Evolutionary conservation across 35 echinoderm and acorn worm species (phyloP).

Genomic region (Ophiothrix spiculata): DNA sequence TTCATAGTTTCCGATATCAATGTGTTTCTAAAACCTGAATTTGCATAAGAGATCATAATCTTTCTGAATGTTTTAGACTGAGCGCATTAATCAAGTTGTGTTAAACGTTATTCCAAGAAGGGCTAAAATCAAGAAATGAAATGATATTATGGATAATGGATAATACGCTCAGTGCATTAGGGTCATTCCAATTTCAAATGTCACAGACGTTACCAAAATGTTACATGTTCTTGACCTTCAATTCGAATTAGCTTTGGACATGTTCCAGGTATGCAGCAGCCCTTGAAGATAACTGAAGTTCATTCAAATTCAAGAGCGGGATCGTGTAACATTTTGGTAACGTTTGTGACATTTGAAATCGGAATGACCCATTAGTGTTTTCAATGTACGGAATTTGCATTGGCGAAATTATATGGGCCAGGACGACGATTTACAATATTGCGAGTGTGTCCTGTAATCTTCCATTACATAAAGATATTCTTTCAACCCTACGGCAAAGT

Average conservation of each 20-base stretch:
- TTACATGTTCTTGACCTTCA: too few species aligned
- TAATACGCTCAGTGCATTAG: slow-evolving; percentile 4
- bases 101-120: not conserved
- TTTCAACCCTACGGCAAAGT: slow-evolving; percentile 1
- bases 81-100: slow-evolving; percentile 1
- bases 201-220: too few species aligned
- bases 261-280: too few species aligned
- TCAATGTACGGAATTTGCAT: not conserved
- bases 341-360: too few species aligned
- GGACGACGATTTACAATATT: not conserved
- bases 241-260: too few species aligned
- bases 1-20: not conserved
- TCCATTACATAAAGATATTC: slow-evolving; percentile 8
- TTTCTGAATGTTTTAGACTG: not conserved
- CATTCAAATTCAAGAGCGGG: too few species aligned
- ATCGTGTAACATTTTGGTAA: too few species aligned
- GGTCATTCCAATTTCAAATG: too few species aligned
- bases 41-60: not conserved
- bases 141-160: not conserved
- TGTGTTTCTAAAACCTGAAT: not conserved
- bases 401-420: slow-evolving; percentile 3
- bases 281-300: too few species aligned
- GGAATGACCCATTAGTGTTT: too few species aligned
- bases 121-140: not conserved
- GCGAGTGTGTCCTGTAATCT: not conserved